Evolutionary conservation across 2,113 vertebrate genomes (phyloP).

Genomic region (Camelus dromedarius): DNA sequence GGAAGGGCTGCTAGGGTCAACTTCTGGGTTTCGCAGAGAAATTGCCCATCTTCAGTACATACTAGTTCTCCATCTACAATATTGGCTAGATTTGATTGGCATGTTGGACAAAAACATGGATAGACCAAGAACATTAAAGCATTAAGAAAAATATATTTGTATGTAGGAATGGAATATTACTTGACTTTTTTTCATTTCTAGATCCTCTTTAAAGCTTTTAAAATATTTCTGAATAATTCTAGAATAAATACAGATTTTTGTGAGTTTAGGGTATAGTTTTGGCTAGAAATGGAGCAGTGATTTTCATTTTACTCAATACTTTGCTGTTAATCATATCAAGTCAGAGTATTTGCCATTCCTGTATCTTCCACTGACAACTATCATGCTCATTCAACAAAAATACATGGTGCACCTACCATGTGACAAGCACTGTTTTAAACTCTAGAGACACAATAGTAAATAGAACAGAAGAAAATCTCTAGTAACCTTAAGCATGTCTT

Average conservation of each 20-base stretch:
- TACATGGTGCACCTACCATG: neutral
- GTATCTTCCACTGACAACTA: neutral
- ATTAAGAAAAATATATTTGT: neutral
- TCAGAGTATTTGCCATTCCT: neutral
- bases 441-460: neutral
- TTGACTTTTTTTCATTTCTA: neutral
- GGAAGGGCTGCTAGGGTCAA: neutral
- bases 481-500: neutral
- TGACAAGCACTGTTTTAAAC: neutral
- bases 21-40: neutral
- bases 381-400: neutral
- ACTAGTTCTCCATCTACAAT: neutral
- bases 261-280: neutral
- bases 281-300: neutral
- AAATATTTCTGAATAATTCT: conserved; percentile 4
- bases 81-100: neutral
- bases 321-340: neutral
- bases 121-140: neutral
- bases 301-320: neutral
- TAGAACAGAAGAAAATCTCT: neutral
- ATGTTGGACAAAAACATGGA: neutral
- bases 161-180: neutral
- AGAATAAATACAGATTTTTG: neutral
- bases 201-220: neutral
- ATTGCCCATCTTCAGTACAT: neutral